These are phyloP conservation scores for Pemphigus obesinymphae DNA, from an alignment of 1,140 invertebrate species.

Conservation along the genomic window DNA sequence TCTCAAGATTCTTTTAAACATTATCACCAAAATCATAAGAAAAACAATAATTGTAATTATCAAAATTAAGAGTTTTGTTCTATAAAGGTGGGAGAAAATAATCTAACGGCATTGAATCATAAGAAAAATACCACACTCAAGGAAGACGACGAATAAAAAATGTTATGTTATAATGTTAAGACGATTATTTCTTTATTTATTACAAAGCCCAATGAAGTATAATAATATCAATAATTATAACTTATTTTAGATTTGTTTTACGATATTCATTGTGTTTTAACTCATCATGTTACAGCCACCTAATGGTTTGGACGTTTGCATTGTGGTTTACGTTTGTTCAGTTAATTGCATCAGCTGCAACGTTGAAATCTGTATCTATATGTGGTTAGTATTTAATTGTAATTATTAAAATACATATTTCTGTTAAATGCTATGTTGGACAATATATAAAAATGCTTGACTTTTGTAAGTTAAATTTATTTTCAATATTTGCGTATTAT, in stretches of 20 bases:
- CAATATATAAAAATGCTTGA: no score
- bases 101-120: background rate
- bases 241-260: background rate
- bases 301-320: conserved; percentile 10
- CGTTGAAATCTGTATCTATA: background rate
- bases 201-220: background rate
- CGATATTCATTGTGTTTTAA: background rate
- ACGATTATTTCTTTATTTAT: background rate
- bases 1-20: no score
- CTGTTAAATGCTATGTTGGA: no score
- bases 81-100: background rate
- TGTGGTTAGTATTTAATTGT: background rate
- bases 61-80: background rate
- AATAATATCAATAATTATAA: background rate
- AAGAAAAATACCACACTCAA: background rate
- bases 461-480: no score
- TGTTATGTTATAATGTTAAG: background rate
- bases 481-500: no score
- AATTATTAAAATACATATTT: background rate
- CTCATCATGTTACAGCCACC: conserved; percentile 19
- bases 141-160: background rate
- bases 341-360: no score
- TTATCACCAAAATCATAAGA: no score
- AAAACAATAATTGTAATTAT: no score
- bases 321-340: conserved; percentile 24